A percentile compares a stretch with the other conserved stretches of the same genome.
Conservation (phyloP, 2,888 invertebrate genomes). For the Aelia acuminata region DNA sequence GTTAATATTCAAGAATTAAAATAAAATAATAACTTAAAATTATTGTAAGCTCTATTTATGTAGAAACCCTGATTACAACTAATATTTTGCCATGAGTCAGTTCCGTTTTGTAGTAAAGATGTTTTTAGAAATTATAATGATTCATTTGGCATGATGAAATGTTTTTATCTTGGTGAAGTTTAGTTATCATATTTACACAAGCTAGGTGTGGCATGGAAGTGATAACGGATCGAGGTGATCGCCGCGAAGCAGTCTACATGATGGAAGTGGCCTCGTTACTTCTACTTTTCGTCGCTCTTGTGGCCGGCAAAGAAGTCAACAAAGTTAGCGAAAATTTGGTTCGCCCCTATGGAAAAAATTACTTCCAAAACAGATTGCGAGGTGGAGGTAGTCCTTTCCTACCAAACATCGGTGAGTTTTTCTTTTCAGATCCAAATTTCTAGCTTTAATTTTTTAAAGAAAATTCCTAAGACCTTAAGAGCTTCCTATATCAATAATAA, state of each 20-base stretch:
- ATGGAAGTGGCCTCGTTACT: conserved; percentile 5
- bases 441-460: neutral
- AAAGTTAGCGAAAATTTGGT: neutral
- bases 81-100: neutral
- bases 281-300: neutral
- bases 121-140: neutral
- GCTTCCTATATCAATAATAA: neutral
- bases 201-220: conserved; percentile 32
- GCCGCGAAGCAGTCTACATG: neutral
- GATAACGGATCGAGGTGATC: neutral
- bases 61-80: neutral
- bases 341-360: neutral
- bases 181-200: conserved; percentile 48
- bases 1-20: too few relatives aligned
- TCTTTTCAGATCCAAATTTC: neutral
- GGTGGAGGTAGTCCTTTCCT: neutral
- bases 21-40: too few relatives aligned
- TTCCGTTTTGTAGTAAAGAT: neutral
- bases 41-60: too few relatives aligned
- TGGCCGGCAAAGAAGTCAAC: conserved; percentile 8
- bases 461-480: neutral
- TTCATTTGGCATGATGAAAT: conserved; percentile 34
- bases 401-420: neutral
- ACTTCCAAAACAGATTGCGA: neutral
- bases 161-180: conserved; percentile 39